These are phyloP conservation scores for Aradophagus sp. DNA, from an alignment of 1,140 invertebrate genomes.

Conservation along the genomic window DNA sequence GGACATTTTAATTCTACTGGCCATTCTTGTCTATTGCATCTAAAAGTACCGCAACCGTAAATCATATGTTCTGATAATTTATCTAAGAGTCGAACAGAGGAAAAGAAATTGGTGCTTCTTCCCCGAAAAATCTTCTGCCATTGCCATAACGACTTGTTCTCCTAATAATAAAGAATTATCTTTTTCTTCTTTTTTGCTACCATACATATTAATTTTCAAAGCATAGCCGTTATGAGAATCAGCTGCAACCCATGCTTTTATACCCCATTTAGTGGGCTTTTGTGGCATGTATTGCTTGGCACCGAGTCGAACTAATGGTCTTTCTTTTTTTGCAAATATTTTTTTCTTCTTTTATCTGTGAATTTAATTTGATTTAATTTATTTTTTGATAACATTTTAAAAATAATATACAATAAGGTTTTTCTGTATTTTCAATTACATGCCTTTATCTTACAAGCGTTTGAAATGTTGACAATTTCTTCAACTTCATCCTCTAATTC, in stretches of 20 bases:
- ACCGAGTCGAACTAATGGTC: no score
- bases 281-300: slow-evolving; percentile 57
- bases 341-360: no score
- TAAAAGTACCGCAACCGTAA: slow-evolving; percentile 31
- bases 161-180: slow-evolving; percentile 30
- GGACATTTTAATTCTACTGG: slow-evolving; percentile 19
- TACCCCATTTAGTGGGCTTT: slow-evolving; percentile 56
- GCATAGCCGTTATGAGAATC: slow-evolving; percentile 25
- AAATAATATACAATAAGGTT: no score
- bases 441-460: no score
- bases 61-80: slow-evolving; percentile 21
- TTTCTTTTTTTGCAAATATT: no score
- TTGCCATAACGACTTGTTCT: slow-evolving; percentile 37
- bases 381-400: no score
- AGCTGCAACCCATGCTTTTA: slow-evolving; percentile 45
- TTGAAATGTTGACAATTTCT: no score
- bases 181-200: slow-evolving; percentile 31
- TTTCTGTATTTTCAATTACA: no score
- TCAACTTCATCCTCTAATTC: no score
- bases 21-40: slow-evolving; percentile 22
- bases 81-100: slow-evolving; percentile 24
- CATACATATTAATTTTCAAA: slow-evolving; percentile 29
- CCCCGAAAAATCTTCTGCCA: slow-evolving; percentile 16
- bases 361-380: no score
- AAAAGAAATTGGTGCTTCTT: slow-evolving; percentile 43